Evolutionary conservation across 2,888 invertebrate genomes (phyloP), one percentile per base, ranked within the genome.

Genomic region (Archips crataeganus): DNA sequence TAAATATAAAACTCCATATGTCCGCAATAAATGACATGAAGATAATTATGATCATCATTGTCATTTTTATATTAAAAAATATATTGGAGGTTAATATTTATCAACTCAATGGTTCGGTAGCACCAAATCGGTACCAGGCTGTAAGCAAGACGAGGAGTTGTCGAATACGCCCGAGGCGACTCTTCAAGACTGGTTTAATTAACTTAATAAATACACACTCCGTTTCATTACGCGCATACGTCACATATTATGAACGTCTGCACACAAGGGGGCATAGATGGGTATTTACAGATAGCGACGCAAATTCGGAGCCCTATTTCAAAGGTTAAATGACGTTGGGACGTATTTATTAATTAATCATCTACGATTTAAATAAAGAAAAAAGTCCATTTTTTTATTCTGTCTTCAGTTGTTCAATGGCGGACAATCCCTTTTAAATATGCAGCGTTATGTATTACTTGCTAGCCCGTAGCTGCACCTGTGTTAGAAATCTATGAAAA

Each of bases 121-220:
- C 8, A 23, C 23, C 9, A 9, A 54, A 9, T 2, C 5, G 23
- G 54, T 54, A 54, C 71, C 51, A 66, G 65, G 65, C 73, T 39
- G 68, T 69, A 49, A 68, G 63, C 54, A 59, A 68, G 45, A 45
- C 32, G 10, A 64, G 59, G 73, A 68, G 71, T 49, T 71, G 61
- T 62, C 67, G 47, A 63, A 79, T 81, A 76, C 81, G 80, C 78
- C 80, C 75, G 77, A 76, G 82, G 74, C 61, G 45, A 34, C 82
- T 82, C 82, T 84, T 90, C 92, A 91, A 90, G 92, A 88, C 89
- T 86, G 89, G 85, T 87, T 93, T 94, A 93, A 94, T 94, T 94
- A 94, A 94, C 90, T 92, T 93, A 94, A 94, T 94, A 94, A 92
- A 94, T 91, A 94, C 90, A 90, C 92, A 91, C 91, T 92, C 90